phyloP scores from a whole-genome alignment of 2,888 invertebrate genomes.

The Drepanosiphum platanoidis region DNA sequence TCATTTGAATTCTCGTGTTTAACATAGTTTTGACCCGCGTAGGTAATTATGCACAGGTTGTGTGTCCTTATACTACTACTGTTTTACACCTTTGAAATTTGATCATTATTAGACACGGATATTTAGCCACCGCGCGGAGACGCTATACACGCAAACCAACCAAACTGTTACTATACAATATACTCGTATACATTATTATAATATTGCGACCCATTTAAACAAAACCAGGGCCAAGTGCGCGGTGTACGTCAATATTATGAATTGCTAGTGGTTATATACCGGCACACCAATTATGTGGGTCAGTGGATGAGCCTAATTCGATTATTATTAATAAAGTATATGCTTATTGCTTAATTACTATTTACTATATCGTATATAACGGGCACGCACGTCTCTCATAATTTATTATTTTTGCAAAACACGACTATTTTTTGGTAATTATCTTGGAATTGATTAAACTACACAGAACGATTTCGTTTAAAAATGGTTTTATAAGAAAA shows the following conservation, averaged over 20 bases:
- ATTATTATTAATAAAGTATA: slow-evolving; percentile 6
- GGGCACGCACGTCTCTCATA: neutral
- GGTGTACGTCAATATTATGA: neutral
- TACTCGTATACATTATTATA: neutral
- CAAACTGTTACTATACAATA: neutral
- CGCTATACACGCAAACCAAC: neutral
- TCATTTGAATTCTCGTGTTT: neutral
- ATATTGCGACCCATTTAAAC: slow-evolving; percentile 11
- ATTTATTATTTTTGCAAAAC: neutral
- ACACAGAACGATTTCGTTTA: too few relatives aligned
- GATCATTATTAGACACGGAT: neutral
- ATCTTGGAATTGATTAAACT: too few relatives aligned
- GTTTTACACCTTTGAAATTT: neutral
- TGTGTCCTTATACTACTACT: neutral
- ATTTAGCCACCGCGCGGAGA: neutral
- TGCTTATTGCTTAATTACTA: neutral
- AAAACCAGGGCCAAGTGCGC: slow-evolving; percentile 9
- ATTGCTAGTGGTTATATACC: neutral
- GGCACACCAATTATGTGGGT: slow-evolving; percentile 4
- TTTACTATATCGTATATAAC: neutral
- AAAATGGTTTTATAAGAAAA: too few relatives aligned
- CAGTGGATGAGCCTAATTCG: slow-evolving; percentile 16
- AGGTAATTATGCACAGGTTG: neutral
- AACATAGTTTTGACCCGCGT: neutral
- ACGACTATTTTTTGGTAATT: too few relatives aligned